Evolutionary conservation across 1,140 invertebrate genomes (phyloP), one percentile per base, ranked within the genome.

Genomic region (Halesus radiatus): DNA sequence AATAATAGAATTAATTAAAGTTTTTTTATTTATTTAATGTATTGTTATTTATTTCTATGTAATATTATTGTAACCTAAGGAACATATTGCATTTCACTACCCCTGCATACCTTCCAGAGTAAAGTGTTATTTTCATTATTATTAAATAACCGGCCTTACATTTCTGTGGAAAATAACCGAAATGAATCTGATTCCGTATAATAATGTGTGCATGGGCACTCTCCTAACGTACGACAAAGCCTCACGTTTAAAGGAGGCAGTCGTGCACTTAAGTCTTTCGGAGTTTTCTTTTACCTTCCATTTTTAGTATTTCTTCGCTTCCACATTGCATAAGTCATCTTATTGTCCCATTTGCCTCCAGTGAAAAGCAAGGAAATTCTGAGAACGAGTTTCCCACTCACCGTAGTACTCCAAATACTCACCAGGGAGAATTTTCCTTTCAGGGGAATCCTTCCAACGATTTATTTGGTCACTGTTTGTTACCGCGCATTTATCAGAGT

Each of bases 381-480:
- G 29, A 26, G 52, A 58, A 37, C 26, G 64, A 18, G 16, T 68
- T 37, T 68, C 23, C 16, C 26, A 18, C 68, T 20, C 32, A 13
- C n/a, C 68, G 8, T 45, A 45, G 37, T 45, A 45, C 37, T 45
- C 15, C 32, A 45, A 72, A 45, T 72, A 52, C 45, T 45, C 68
- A 50, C 68, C 68, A 18, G 68, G 50, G 68, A 45, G 22, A 50
- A 50, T 7, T 72, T 72, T 22, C 50, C 29, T 60, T 60, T 37
- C 32, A 53, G 45, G 32, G 18, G 20, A 37, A 37, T 18, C 50
- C 68, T 50, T 22, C 10, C 37, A 4, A 13, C 68, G 29, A 32
- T 50, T 72, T 72, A 77, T 73, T 77, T 77, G 52, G 56, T 15
- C 80, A 32, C 80, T 78, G 80, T 78, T 81, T 81, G 77, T 81